Percentiles rank a stretch among this genome's conserved stretches.
Evolutionary conservation across 2,888 invertebrate species (phyloP).

Genomic region (Cremastinae sp.): DNA sequence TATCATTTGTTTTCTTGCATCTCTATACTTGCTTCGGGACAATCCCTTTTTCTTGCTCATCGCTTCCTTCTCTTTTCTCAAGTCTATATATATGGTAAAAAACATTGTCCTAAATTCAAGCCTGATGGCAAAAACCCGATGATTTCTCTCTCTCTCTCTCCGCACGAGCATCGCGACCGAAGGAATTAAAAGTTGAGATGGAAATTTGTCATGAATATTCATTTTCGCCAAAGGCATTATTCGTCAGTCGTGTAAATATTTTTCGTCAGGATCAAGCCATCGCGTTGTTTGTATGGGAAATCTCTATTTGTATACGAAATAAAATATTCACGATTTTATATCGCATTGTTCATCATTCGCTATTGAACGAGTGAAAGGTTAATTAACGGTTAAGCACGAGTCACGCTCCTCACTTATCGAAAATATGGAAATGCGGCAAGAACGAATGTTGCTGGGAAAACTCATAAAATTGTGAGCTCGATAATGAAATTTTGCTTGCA

Average conservation of each 20-base stretch:
- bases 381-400: background rate
- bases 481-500: too few species aligned
- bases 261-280: constrained; percentile 7
- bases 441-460: too few species aligned
- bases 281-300: background rate
- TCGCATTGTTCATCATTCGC: constrained; percentile 19
- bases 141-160: background rate
- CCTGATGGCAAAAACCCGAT: constrained; percentile 11
- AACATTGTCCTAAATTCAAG: constrained; percentile 39
- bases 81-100: constrained; percentile 19
- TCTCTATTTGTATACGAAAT: background rate
- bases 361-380: background rate
- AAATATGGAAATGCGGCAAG: too few species aligned
- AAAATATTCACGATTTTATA: background rate
- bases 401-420: too few species aligned
- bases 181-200: constrained; percentile 36
- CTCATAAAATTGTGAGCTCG: too few species aligned
- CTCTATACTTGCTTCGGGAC: constrained; percentile 21
- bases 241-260: constrained; percentile 28
- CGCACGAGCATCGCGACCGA: constrained; percentile 32
- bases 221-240: constrained; percentile 24
- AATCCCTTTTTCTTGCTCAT: constrained; percentile 17
- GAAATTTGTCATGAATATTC: constrained; percentile 47
- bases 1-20: constrained; percentile 12
- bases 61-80: constrained; percentile 11